These are phyloP conservation scores for Callorhinus ursinus DNA, from an alignment of 2,113 vertebrate species.

Conservation along the genomic window DNA sequence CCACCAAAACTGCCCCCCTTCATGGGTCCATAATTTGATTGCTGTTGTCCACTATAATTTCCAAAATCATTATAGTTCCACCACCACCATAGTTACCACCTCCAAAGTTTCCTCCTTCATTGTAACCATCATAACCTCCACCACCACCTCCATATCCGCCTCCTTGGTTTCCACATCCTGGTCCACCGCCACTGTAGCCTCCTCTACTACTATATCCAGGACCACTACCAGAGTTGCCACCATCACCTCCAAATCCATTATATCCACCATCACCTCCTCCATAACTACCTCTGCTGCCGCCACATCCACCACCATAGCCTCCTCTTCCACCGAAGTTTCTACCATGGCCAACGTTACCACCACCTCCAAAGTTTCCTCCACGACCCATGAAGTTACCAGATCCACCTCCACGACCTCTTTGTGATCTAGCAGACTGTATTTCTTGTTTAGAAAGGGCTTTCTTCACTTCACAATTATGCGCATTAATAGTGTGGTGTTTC, in stretches of 20 bases:
- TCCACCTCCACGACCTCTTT: too few species aligned
- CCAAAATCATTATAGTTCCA: background rate
- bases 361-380: too few species aligned
- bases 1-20: background rate
- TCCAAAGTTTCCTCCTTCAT: background rate
- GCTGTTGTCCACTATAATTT: background rate
- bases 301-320: too few species aligned
- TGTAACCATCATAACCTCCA: background rate
- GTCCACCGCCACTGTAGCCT: background rate
- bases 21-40: background rate
- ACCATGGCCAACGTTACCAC: too few species aligned
- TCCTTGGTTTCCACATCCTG: background rate
- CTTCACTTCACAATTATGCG: too few species aligned
- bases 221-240: background rate
- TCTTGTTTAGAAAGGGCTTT: too few species aligned
- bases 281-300: background rate
- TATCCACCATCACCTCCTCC: background rate
- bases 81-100: background rate
- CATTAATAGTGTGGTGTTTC: too few species aligned
- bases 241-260: background rate
- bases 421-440: too few species aligned
- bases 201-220: background rate
- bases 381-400: too few species aligned
- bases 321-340: too few species aligned
- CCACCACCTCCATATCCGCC: background rate